These are phyloP conservation scores for Corythoichthys haematopterus DNA, from an alignment of 2,113 vertebrate species.

Conservation along the genomic window DNA sequence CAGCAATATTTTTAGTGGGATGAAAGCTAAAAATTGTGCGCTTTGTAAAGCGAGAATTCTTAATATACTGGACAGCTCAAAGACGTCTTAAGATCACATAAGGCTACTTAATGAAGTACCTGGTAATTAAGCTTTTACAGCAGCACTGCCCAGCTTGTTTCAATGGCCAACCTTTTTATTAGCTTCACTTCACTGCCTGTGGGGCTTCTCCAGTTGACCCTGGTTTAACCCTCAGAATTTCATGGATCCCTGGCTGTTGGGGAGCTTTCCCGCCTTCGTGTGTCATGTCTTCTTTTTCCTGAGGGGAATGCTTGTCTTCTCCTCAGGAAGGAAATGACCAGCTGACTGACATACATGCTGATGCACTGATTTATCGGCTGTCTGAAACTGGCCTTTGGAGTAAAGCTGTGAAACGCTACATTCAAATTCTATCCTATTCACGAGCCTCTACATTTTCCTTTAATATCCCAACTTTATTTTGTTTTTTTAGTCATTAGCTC, in stretches of 20 bases:
- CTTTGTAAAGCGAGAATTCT: background rate
- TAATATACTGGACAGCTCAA: background rate
- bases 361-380: constrained; percentile 35
- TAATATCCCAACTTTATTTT: no score
- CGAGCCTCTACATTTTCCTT: background rate
- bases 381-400: constrained; percentile 26
- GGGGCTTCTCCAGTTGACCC: constrained; percentile 39
- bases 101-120: constrained; percentile 1
- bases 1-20: background rate
- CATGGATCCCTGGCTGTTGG: constrained; percentile 52
- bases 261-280: constrained; percentile 31
- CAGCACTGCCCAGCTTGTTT: constrained; percentile 1
- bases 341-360: constrained; percentile 39
- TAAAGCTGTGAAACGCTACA: constrained; percentile 16
- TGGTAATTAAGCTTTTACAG: background rate
- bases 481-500: background rate
- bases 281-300: constrained; percentile 16
- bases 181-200: constrained; percentile 31
- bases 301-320: constrained; percentile 19
- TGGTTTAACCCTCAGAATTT: constrained; percentile 51
- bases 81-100: background rate
- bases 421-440: background rate
- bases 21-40: background rate
- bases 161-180: background rate
- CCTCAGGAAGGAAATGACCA: constrained; percentile 36